Base-by-base conservation (phyloP, 2,888 invertebrate species). In the Linnaemya vulpina region DNA sequence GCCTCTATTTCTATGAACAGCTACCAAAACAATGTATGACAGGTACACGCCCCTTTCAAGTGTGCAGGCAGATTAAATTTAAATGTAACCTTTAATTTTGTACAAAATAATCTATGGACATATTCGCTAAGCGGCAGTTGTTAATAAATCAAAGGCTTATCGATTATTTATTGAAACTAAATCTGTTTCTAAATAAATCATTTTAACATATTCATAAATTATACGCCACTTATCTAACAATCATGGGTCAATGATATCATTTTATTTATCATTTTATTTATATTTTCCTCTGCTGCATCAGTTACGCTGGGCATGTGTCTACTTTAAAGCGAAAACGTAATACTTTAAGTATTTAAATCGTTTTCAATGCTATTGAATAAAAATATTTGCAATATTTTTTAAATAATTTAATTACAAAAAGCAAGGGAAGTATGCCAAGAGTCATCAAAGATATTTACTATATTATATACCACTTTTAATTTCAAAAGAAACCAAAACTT, bases 211-310 rank as follows among this genome's bases (percentile, higher is more conserved):
- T 68, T 74, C 46, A 84, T 84, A 80, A 84, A 84, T 84, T 76
- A 84, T 76, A 67, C 35, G 71, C 55, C 60, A 76, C 38, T 62
- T 74, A 53, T 63, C 70, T 76, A 71, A 65, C 51, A 55, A 51
- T 62, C 75, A 49, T 78, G 71, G 78, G 85, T 82, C 78, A 85
- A 75, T 85, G 85, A 85, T 82, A 78, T 85, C 81, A 85, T 78
- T 46, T 62, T 25, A 63, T 46, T 53, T 10, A 4, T 20, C 43
- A 38, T 62, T 38, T 76, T 63, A 81, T 78, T n/a, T n/a, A n/a
- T n/a, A n/a, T n/a, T n/a, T n/a, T n/a, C n/a, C 58, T 63, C 84
- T 70, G 53, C 11, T 70, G 30, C 65, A 76, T 70, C 38, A 67
- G 49, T 63, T 62, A 13, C 62, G 15, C 40, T 25, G 4, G 30